These are phyloP conservation scores for Sphaerophoria taeniata DNA, from an alignment of 2,888 invertebrate species.

Conservation along the genomic window DNA sequence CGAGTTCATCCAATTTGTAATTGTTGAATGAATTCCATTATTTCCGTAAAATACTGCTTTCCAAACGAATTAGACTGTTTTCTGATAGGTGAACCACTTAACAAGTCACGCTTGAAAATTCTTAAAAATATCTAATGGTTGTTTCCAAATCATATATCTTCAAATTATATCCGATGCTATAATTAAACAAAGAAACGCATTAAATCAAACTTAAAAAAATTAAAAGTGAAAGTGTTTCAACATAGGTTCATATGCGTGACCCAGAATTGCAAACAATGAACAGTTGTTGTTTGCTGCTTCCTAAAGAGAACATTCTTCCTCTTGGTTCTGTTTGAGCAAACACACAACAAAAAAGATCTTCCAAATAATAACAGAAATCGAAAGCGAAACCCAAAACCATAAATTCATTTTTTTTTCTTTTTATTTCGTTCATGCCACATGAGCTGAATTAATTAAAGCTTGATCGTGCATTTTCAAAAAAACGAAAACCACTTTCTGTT, in stretches of 20 bases:
- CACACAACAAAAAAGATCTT: neutral
- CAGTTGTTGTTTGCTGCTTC: neutral
- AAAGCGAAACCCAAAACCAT: constrained; percentile 22
- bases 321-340: neutral
- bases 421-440: constrained; percentile 21
- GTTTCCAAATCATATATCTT: too few species aligned
- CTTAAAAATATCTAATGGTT: too few species aligned
- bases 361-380: constrained; percentile 24
- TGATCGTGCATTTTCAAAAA: constrained; percentile 14
- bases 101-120: too few species aligned
- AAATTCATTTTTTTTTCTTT: constrained; percentile 2
- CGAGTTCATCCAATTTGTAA: too few species aligned
- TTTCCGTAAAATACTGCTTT: too few species aligned
- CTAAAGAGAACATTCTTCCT: neutral
- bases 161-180: too few species aligned
- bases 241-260: neutral
- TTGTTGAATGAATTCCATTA: too few species aligned
- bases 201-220: too few species aligned
- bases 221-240: neutral
- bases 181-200: too few species aligned
- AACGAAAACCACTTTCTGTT: constrained; percentile 27
- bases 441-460: constrained; percentile 30
- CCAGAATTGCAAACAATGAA: neutral
- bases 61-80: too few species aligned
- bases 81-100: too few species aligned